Evolutionary conservation across 2,797 vertebrate genomes (phyloP).

Genomic region (Gymnopithys bicolor): DNA sequence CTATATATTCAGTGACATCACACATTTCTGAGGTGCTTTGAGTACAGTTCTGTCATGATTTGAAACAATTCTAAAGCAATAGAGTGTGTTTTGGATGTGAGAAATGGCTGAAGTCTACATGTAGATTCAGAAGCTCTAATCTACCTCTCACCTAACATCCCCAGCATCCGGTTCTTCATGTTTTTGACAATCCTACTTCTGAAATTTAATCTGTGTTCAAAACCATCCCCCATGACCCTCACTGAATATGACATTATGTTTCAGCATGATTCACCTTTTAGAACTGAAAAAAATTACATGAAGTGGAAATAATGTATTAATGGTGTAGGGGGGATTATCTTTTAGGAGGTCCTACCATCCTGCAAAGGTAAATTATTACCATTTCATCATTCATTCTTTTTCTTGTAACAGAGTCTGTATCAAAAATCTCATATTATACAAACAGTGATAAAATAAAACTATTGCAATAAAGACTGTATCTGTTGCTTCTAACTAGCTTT

Average conservation of each 20-base stretch:
- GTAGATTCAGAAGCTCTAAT: neutral
- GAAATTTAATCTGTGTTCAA: neutral
- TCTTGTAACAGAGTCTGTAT: neutral
- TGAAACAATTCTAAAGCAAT: neutral
- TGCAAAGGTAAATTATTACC: neutral
- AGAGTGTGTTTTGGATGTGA: neutral
- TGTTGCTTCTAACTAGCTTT: neutral
- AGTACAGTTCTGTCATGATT: neutral
- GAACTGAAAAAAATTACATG: neutral
- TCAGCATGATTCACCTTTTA: fast-evolving
- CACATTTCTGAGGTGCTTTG: neutral
- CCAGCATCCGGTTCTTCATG: neutral
- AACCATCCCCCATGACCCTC: neutral
- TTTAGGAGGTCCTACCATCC: neutral
- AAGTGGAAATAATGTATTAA: neutral
- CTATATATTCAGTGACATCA: neutral
- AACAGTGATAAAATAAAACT: neutral
- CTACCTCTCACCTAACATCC: neutral
- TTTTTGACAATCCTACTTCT: neutral
- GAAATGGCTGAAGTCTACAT: neutral
- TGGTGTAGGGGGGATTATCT: neutral
- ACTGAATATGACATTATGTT: neutral
- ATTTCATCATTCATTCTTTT: neutral
- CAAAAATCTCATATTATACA: neutral
- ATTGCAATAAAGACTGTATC: neutral